phyloP scores from a whole-genome alignment of 1,140 invertebrate genomes.

The Sesamia nonagrioides region DNA sequence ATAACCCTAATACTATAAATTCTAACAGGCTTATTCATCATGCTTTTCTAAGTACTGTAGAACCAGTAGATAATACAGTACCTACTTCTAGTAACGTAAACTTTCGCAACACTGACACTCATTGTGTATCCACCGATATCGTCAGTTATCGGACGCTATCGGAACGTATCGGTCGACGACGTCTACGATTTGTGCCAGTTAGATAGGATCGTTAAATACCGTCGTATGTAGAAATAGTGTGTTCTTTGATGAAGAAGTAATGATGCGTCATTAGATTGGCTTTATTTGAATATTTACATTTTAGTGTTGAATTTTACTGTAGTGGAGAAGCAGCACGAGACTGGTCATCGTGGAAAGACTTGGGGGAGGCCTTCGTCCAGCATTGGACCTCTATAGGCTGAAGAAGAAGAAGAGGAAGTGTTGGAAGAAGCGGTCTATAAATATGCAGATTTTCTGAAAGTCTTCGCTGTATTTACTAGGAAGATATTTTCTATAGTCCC shows the following conservation, averaged over 20 bases:
- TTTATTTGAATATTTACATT: constrained; percentile 1
- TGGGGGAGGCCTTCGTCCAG: too few relatives aligned
- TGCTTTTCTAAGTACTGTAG: not conserved
- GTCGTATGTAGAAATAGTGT: constrained; percentile 17
- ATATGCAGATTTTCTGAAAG: too few relatives aligned
- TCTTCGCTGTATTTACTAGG: too few relatives aligned
- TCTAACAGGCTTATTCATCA: not conserved
- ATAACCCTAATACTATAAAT: not conserved
- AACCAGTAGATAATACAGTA: constrained; percentile 15
- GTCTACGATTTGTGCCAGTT: constrained; percentile 65
- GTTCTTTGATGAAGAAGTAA: not conserved
- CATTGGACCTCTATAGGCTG: too few relatives aligned
- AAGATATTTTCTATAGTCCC: too few relatives aligned
- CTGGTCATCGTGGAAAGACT: too few relatives aligned
- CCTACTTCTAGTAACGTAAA: constrained; percentile 46
- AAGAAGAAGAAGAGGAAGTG: too few relatives aligned
- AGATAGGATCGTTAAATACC: constrained; percentile 66
- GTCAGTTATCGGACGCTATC: constrained; percentile 52
- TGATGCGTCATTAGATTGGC: not conserved
- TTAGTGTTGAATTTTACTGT: constrained; percentile 1
- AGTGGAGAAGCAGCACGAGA: too few relatives aligned
- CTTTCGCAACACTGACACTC: constrained; percentile 63
- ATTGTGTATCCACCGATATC: constrained; percentile 63
- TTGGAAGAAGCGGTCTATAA: not conserved
- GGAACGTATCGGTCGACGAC: constrained; percentile 65